Evolutionary conservation across 2,113 vertebrate genomes (phyloP).

Genomic region (Oenanthe oenanthe): DNA sequence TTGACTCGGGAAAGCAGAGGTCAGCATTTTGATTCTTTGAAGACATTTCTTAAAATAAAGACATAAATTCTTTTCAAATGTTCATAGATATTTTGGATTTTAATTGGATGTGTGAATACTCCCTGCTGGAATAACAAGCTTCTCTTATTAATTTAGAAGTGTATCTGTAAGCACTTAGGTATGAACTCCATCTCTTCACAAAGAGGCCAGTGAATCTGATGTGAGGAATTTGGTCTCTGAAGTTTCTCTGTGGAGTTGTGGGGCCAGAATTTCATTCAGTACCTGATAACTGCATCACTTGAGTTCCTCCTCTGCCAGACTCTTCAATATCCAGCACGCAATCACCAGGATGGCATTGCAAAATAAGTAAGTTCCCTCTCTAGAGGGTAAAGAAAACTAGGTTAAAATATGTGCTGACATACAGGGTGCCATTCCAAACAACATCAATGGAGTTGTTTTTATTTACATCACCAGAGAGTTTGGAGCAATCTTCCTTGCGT

Average conservation of each 20-base stretch:
- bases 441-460: background rate
- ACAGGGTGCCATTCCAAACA: background rate
- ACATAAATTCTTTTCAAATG: background rate
- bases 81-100: background rate
- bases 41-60: background rate
- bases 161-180: background rate
- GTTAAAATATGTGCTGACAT: constrained; percentile 29
- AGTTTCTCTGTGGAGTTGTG: background rate
- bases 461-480: constrained; percentile 40
- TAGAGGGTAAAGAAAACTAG: background rate
- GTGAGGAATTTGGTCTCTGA: background rate
- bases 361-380: background rate
- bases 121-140: background rate
- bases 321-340: background rate
- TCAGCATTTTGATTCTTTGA: background rate
- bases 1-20: background rate
- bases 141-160: background rate
- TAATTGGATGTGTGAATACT: background rate
- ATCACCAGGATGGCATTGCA: background rate
- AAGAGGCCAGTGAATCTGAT: background rate
- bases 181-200: background rate
- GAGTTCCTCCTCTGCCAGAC: background rate
- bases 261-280: background rate
- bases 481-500: background rate
- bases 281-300: background rate